Evolutionary conservation across 2,888 invertebrate species (phyloP), one percentile per base, ranked within the genome.

Genomic region (Ectemnius continuus): DNA sequence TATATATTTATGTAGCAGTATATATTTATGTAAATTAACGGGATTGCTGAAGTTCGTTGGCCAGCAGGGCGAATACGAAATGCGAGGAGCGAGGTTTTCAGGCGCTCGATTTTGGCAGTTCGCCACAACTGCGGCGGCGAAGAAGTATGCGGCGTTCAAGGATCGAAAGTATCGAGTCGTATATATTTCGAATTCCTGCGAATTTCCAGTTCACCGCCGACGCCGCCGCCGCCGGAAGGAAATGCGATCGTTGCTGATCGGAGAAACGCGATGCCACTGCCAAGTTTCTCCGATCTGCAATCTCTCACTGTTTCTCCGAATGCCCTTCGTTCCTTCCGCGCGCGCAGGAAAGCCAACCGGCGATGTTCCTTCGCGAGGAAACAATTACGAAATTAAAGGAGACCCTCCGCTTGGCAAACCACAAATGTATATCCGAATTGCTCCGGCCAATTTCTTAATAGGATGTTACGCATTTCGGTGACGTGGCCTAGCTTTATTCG

Each of bases 401-500:
- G 57, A 65, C 59, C 75, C 62, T 66, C 52, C n/a, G n/a, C n/a
- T 63, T 70, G 11, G 23, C 70, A 70, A 74, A 73, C 28, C 65
- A 26, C 13, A 45, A 57, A 58, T 36, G 36, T 36, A 36, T 56
- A 47, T 62, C 52, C 28, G 61, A 20, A 69, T 45, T 62, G 63
- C 57, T 36, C 28, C 3, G 66, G 56, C 74, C 58, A 63, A 73
- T 67, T 76, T 74, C 75, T 59, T 61, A 63, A 67, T 61, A 52
- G 70, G 61, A 70, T 52, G 11, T 67, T 67, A 63, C 52, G 59
- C 26, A 16, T 46, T 16, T 14, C n/a, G 23, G 3, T 18, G 46
- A 36, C 4, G 23, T 59, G 26, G 14, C 23, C 36, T 11, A 23
- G 46, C 5, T 45, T 47, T 47, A 57, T 71, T 26, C 58, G 23